Base-by-base conservation (phyloP, 2,113 vertebrate genomes). In the Platichthys flesus region DNA sequence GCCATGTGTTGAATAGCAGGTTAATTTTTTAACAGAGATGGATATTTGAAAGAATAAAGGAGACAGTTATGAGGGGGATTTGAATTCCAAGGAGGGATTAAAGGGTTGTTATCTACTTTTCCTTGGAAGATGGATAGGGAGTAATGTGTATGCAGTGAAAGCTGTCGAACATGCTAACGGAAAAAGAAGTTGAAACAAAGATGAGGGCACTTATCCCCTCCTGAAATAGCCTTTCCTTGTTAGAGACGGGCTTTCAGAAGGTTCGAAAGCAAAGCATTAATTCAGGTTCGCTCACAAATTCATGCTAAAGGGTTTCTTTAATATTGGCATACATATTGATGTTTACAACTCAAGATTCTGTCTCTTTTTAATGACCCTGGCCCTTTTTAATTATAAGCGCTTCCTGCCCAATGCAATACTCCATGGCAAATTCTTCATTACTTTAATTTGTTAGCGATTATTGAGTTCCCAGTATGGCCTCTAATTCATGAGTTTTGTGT, bases 1-100 rank as follows among this genome's bases (percentile, higher is more conserved):
- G 95, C 95, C 94, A 93, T 90, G 81, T 91, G 93, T 88, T 91
- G 93, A 94, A 93, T 93, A 88, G 93, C 94, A 95, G 94, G 95
- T 96, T 97, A 93, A 96, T 96, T 97, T 97, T 95, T 97, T 95
- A 96, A 95, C 93, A 96, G 91, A 94, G 89, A 93, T 92, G 93
- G 90, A 93, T 95, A 93, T 96, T 97, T 96, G 94, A 95, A 93
- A 90, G 94, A 95, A 96, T 95, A 95, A 95, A 95, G 92, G 94
- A 92, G 91, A 87, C 92, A 68, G 93, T 88, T 95, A 95, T 86
- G 87, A 97, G 93, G 91, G 80, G 93, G 93, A 92, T 92, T 91
- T 67, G 84, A 94, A 91, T 96, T 95, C 93, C 91, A 92, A 94
- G 82, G 93, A 94, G 93, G 95, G 95, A 97, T 98, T 97, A 96